A percentile compares a stretch with the other conserved stretches of the same genome.
Evolutionary conservation across 2,113 vertebrate species (phyloP).

Genomic region (Sardina pilchardus): DNA sequence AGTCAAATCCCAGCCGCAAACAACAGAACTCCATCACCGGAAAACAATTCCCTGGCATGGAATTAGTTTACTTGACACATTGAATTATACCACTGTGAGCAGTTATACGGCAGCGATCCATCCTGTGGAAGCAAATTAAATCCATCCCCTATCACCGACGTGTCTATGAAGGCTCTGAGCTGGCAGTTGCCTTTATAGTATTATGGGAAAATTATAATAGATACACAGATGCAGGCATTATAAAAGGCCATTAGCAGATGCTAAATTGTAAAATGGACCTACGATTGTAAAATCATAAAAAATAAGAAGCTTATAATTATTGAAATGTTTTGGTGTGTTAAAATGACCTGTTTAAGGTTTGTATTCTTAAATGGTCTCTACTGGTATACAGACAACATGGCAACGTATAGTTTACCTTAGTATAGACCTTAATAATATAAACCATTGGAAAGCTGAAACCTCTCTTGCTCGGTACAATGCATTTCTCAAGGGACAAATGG

Average conservation of each 20-base stretch:
- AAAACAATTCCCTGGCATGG: conserved; percentile 8
- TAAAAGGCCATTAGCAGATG: background rate
- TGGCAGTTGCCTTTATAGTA: background rate
- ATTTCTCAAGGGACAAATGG: background rate
- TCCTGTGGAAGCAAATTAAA: background rate
- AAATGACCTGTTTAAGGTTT: background rate
- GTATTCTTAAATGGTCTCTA: background rate
- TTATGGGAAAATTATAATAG: background rate
- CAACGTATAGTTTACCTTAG: background rate
- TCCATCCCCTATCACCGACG: background rate
- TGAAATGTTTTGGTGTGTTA: background rate
- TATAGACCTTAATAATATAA: background rate
- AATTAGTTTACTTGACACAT: conserved; percentile 19
- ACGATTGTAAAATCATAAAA: too few species aligned
- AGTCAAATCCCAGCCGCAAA: conserved; percentile 14
- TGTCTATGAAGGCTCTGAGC: background rate
- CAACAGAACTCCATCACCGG: conserved; percentile 10
- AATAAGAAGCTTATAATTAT: background rate
- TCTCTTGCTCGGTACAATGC: background rate
- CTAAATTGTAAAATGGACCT: background rate
- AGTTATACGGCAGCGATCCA: background rate
- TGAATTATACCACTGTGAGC: conserved; percentile 14
- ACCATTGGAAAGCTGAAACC: background rate
- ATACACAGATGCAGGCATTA: background rate
- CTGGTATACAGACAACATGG: background rate